These are phyloP conservation scores for Cynopterus brachyotis DNA, from an alignment of 2,113 vertebrate species.

Conservation along the genomic window DNA sequence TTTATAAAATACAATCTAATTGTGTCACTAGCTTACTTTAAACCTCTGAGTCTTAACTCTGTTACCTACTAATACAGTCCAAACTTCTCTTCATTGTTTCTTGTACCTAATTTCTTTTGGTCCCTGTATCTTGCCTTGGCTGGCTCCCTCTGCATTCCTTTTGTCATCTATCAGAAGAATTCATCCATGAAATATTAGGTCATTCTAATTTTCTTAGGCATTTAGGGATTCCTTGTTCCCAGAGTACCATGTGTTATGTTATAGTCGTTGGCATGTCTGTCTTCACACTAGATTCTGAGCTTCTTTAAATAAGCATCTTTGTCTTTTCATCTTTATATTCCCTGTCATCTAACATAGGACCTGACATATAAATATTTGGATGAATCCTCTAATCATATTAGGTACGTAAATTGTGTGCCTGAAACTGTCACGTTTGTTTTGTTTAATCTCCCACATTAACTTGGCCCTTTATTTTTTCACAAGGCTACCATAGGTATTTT, in stretches of 20 bases:
- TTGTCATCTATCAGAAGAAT: background rate
- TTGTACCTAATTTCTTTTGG: background rate
- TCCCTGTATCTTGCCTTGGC: background rate
- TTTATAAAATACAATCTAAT: background rate
- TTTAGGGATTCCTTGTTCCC: slow-evolving; percentile 40
- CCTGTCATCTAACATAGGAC: slow-evolving; percentile 58
- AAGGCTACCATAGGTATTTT: background rate
- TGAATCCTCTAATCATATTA: slow-evolving; percentile 56
- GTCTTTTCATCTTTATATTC: slow-evolving; percentile 59
- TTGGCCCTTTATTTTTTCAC: slow-evolving; percentile 31
- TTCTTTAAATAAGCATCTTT: slow-evolving; percentile 66
- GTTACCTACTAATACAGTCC: background rate
- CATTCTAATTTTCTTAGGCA: slow-evolving; percentile 32
- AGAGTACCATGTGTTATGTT: background rate
- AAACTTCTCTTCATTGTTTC: background rate
- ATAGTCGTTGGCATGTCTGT: slow-evolving; percentile 45
- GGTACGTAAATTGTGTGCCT: slow-evolving; percentile 56
- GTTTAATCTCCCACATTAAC: slow-evolving; percentile 24
- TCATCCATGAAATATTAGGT: background rate
- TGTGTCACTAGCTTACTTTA: background rate
- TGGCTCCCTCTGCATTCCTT: background rate
- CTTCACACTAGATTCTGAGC: slow-evolving; percentile 42
- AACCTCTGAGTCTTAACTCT: background rate
- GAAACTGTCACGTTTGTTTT: background rate
- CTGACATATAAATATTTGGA: slow-evolving; percentile 62